Base-by-base conservation (phyloP, 1,140 invertebrate species). In the Tetramorium parvispinum region DNA sequence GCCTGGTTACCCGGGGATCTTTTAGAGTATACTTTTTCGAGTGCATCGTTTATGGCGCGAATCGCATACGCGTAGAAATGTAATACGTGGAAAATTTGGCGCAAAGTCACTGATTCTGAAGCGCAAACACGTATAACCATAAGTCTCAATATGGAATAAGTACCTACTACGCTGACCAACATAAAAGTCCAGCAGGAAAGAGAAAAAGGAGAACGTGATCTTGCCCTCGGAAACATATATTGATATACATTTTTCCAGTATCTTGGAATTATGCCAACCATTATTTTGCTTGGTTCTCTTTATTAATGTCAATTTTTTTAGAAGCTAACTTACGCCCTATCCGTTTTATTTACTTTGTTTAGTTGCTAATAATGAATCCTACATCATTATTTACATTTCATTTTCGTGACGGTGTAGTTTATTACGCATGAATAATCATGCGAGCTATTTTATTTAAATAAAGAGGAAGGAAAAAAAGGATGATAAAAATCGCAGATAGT, bases 71-170 rank as follows among this genome's bases (percentile, higher is more conserved):
- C 65, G 79, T 83, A 59, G 77, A 88, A 82, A 87, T 86, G 68
- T 61, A 55, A 86, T 59, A 83, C 43, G 71, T 87, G 55, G 21
- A 86, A 81, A 85, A 89, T 85, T 90, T 61, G 78, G 43, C 57
- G 46, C 83, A 13, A 16, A 68, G 77, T 59, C 76, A 18, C 46
- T 77, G 66, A 89, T 89, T 89, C 43, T n/a, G 81, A 70, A 73
- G 68, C 86, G 37, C 73, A 78, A 73, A 89, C 89, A 89, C 89
- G 89, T 90, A 78, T 88, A 76, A 43, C 76, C 88, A 77, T 90
- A 89, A 90, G 88, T 90, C 81, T 89, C 86, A 49, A 89, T 81
- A 76, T 46, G 63, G 59, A 81, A 89, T 85, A 89, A 89, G 89
- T 85, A 78, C 53, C 79, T 27, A 61, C 87, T 46, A 49, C 65